Conservation (phyloP, 2,113 vertebrate species). For the Caloenas nicobarica region DNA sequence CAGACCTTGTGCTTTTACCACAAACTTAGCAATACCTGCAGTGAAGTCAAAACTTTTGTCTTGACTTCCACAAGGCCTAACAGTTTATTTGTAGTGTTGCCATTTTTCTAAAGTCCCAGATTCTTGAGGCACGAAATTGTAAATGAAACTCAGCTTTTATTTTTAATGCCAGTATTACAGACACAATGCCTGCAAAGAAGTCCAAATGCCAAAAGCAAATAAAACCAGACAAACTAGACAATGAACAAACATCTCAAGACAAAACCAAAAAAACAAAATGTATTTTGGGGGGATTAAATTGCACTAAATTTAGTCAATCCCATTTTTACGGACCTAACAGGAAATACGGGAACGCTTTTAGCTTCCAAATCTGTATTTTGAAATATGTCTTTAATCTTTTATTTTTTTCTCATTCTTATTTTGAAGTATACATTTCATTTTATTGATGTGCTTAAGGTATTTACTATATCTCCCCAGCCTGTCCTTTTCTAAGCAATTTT, state of each 20-base stretch:
- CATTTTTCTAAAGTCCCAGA: background rate
- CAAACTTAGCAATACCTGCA: background rate
- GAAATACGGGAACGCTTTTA: background rate
- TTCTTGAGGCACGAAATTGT: background rate
- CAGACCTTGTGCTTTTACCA: background rate
- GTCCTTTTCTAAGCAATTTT: slow-evolving; percentile 44
- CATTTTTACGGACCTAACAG: background rate
- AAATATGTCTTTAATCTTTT: background rate
- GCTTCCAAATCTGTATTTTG: background rate
- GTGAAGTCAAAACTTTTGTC: background rate
- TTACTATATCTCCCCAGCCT: background rate
- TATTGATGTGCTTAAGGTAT: slow-evolving; percentile 23
- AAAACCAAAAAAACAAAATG: accelerated
- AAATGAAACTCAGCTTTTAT: background rate
- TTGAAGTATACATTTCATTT: slow-evolving; percentile 28
- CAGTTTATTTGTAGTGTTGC: background rate
- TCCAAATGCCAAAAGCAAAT: background rate
- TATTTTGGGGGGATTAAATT: background rate
- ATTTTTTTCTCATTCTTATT: slow-evolving; percentile 34
- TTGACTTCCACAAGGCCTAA: background rate
- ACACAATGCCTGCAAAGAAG: background rate
- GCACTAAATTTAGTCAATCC: background rate
- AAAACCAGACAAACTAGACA: background rate
- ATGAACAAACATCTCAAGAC: background rate
- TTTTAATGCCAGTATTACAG: background rate